Evolutionary conservation across 2,113 vertebrate genomes (phyloP), one percentile per base, ranked within the genome.

Genomic region (Archilochus colubris): DNA sequence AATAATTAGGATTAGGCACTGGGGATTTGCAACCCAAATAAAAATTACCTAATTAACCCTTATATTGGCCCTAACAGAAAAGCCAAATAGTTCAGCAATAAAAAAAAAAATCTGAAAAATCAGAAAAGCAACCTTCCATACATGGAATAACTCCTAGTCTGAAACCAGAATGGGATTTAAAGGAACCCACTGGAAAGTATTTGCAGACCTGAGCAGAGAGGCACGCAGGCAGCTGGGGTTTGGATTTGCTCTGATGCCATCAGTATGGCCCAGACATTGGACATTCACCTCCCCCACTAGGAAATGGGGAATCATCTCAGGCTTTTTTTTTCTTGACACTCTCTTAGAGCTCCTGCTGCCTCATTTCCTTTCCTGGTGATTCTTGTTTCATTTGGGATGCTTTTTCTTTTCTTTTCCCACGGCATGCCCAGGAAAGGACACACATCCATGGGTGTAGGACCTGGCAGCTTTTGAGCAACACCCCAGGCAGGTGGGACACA

Each of bases 1-100:
- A 93, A 97, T 96, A 97, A 96, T 97, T 96, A 96, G 93, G 80
- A 94, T 91, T 96, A 92, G 89, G 83, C 96, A 96, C 88, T 61
- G 54, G 96, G 95, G 93, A 97, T 97, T 97, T 96, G 92, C 96
- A 96, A 96, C 91, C 96, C 96, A 96, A 97, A 97, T 97, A 96
- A 95, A 96, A 95, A 96, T 97, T 96, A 94, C 95, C 96, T 96
- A 96, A 97, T 95, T 97, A 97, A 97, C 97, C 96, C 93, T 94
- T 96, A 93, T 90, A 86, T 91, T 96, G 91, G 88, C 93, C 96
- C 89, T 95, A 96, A 81, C 88, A 96, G 77, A 92, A 55, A 86
- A 94, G 93, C 86, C 91, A 96, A 91, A 91, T 88, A 94, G 89
- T 96, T 95, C 87, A 95, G 70, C 59, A 90, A 81, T 88, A 5